Evolutionary conservation across 2,113 vertebrate genomes (phyloP), one percentile per base, ranked within the genome.

Genomic region (Plectropomus leopardus): DNA sequence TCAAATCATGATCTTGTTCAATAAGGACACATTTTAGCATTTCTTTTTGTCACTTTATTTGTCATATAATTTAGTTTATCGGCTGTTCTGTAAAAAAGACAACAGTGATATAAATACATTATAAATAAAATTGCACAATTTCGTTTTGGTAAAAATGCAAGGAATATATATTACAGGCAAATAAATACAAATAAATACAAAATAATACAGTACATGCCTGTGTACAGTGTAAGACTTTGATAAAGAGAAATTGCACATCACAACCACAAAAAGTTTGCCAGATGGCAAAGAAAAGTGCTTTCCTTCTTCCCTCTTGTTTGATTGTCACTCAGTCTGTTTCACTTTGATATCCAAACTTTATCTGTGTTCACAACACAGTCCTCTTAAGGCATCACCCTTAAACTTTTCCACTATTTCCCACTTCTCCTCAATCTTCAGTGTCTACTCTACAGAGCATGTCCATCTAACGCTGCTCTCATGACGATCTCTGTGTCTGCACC

Each of bases 151-250:
- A 80, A 85, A 82, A 91, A 90, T 61, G 19, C 19, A 69, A 80
- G 34, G 86, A 28, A 76, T 7, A 72, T 7, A 72, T 66, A 51
- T 65, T 51, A 50, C 60, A 80, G 23, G 13, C 17, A 81, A 90
- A 92, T 83, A 86, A 77, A 87, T 78, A 88, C 2, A 72, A 88
- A 89, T 90, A 88, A 91, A 91, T 87, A 92, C 17, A 82, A 83
- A 84, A 50, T 48, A 17, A 55, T 61, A 4, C 48, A 83, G 26
- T 32, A 57, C 19, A 59, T 32, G 55, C 32, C 40, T 73, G 17
- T 82, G 87, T 54, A 71, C 71, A 74, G 48, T 70, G 67, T 55
- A 82, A 28, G 45, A 66, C 19, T 58, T 67, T 15, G 30, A 89
- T 74, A 83, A 13, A 77, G 21, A 51, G 7, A 89, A 66, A 84